Conservation (phyloP, 92 coral and sea anemone species). For the Actinernus sp. region DNA sequence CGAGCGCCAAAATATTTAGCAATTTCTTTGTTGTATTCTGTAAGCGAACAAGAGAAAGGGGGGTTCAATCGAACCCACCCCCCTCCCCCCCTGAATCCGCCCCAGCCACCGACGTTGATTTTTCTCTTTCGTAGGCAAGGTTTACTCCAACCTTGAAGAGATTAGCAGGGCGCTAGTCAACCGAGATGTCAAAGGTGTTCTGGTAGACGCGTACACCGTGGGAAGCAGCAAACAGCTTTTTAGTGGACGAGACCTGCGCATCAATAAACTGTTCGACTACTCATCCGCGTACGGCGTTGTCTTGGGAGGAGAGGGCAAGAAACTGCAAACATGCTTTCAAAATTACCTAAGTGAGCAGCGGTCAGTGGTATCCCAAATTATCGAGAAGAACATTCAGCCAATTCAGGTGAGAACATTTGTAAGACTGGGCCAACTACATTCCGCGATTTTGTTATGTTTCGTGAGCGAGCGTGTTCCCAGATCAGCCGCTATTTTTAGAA, state of each 20-base stretch:
- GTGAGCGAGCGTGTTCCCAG: too few species aligned
- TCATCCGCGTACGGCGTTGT: slow-evolving; percentile 93
- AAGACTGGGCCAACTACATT: too few species aligned
- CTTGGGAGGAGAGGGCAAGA: slow-evolving; percentile 91
- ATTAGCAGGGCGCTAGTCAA: slow-evolving; percentile 79
- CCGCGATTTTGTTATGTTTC: too few species aligned
- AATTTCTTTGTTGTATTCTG: too few species aligned
- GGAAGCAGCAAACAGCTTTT: slow-evolving; percentile 87
- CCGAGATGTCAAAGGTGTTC: slow-evolving; percentile 87
- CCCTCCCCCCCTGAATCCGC: too few species aligned
- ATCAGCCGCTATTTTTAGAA: too few species aligned
- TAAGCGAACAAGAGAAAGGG: too few species aligned
- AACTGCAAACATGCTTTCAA: slow-evolving; percentile 89
- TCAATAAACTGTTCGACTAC: slow-evolving; percentile 82
- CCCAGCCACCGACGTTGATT: too few species aligned
- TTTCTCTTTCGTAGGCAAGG: slow-evolving; percentile 31
- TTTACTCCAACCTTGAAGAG: slow-evolving; percentile 81
- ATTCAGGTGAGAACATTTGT: slow-evolving; percentile 92
- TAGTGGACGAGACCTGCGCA: slow-evolving; percentile 71
- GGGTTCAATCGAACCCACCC: too few species aligned
- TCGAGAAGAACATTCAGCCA: slow-evolving; percentile 67
- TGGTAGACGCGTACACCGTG: slow-evolving; percentile 88
- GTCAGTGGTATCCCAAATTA: slow-evolving; percentile 79
- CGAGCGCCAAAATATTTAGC: too few species aligned
- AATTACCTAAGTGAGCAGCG: slow-evolving; percentile 81